Base-by-base conservation (phyloP, 2,113 vertebrate species). In the Uropsilus gracilis region DNA sequence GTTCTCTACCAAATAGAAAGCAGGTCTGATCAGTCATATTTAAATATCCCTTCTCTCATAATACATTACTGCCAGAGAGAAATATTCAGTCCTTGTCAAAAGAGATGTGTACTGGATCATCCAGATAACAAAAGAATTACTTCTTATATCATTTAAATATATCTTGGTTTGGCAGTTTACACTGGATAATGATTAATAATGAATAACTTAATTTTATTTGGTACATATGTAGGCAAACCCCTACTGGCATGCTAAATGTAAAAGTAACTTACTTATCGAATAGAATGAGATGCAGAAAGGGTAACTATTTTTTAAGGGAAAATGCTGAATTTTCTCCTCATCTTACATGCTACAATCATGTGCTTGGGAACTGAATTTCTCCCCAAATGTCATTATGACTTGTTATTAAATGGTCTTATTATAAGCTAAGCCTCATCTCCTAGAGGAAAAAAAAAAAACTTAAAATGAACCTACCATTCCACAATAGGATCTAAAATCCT, bases 381-480 rank as follows among this genome's bases (percentile, higher is more conserved):
- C 97, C 59, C 81, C 57, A 94, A 68, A 96, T 94, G 93, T 96
- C 95, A 96, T 11, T 75, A 37, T 92, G 50, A 61, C 34, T 91
- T 85, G 57, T 17, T 76, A 53, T 53, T 68, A 85, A 92, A 46
- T 85, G 50, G 48, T 97, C 95, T 96, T 96, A 94, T 89, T 96
- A 94, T 96, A 68, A 95, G 32, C 94, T 94, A 66, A 87, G 64
- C 10, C 68, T 73, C 83, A 66, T 94, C 76, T 97, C 17, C 30
- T 77, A 22, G 0, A 9, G 3, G 3, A 16, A 66, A 26, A 77
- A 96, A 97, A 97, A 97, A 63, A 91, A 69, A 69, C 39, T 91
- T 96, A 92, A 97, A 86, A 96, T 94, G 92, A 97, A 97, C 72
- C 55, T 96, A 90, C 97, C 97, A 93, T 57, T 20, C 66, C 89